These are phyloP conservation scores for Muscina levida DNA, from an alignment of 2,888 invertebrate genomes.

Conservation along the genomic window DNA sequence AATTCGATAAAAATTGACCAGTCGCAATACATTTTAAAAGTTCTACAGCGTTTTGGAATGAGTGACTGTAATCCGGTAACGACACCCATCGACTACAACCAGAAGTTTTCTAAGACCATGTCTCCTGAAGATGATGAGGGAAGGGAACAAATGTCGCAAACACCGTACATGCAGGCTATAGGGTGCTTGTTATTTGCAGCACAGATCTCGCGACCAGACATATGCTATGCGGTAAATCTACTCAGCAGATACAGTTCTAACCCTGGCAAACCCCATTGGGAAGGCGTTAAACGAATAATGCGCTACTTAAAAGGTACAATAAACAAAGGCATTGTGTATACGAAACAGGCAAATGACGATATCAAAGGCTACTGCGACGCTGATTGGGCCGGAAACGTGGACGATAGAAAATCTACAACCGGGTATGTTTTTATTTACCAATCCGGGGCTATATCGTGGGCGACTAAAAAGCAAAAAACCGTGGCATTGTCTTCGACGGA, in stretches of 20 bases:
- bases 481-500: too few relatives aligned
- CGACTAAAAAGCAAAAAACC: constrained; percentile 53
- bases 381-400: constrained; percentile 56
- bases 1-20: constrained; percentile 40
- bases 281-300: constrained; percentile 4
- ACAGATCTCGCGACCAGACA: not conserved
- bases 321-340: not conserved
- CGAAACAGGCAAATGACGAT: too few relatives aligned
- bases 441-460: constrained; percentile 61
- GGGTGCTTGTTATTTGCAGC: constrained; percentile 36
- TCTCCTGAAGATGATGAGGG: constrained; percentile 51
- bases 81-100: constrained; percentile 43
- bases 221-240: constrained; percentile 16
- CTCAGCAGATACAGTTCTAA: constrained; percentile 8
- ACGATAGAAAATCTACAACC: constrained; percentile 51
- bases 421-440: constrained; percentile 56
- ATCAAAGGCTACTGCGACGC: constrained; percentile 59
- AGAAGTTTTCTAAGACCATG: constrained; percentile 56
- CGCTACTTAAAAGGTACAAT: not conserved
- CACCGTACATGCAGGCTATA: constrained; percentile 57
- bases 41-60: constrained; percentile 48
- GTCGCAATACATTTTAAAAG: constrained; percentile 53
- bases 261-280: constrained; percentile 31
- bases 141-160: constrained; percentile 28
- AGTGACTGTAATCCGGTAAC: constrained; percentile 44